Conservation (phyloP, 2,113 vertebrate genomes). For the Panthera leo region DNA sequence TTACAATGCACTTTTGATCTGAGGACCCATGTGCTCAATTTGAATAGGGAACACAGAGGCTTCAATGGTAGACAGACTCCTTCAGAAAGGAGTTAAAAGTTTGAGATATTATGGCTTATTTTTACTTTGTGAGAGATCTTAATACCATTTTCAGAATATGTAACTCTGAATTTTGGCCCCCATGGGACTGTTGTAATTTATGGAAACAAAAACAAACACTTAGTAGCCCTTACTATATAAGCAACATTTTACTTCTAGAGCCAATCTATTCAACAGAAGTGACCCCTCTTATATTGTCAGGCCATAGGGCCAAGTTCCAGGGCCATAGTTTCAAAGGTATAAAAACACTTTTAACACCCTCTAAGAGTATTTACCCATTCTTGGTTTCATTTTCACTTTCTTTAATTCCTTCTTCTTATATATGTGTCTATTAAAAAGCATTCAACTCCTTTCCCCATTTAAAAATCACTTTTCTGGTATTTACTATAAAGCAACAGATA, state of each 20-base stretch:
- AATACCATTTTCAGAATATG: neutral
- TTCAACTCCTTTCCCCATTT: neutral
- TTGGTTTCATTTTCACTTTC: neutral
- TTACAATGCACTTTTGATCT: conserved; percentile 12
- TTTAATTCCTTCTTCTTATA: neutral
- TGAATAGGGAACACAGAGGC: neutral
- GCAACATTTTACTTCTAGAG: neutral
- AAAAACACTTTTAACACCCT: neutral
- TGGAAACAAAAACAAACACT: neutral
- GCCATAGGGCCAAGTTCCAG: neutral
- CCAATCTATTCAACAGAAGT: neutral
- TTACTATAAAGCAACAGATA: neutral
- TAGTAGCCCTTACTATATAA: neutral
- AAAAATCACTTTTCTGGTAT: conserved; percentile 4
- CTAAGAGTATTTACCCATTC: neutral
- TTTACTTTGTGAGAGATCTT: neutral
- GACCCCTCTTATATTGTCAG: no score
- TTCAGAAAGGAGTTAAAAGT: neutral
- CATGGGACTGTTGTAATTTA: neutral
- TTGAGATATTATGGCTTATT: neutral
- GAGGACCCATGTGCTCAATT: neutral
- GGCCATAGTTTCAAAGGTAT: neutral
- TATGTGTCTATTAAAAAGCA: neutral
- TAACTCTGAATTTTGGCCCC: neutral
- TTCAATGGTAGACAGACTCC: neutral